These are phyloP conservation scores for Hydrotaea cyrtoneurina DNA, from an alignment of 2,888 invertebrate species.

Conservation along the genomic window DNA sequence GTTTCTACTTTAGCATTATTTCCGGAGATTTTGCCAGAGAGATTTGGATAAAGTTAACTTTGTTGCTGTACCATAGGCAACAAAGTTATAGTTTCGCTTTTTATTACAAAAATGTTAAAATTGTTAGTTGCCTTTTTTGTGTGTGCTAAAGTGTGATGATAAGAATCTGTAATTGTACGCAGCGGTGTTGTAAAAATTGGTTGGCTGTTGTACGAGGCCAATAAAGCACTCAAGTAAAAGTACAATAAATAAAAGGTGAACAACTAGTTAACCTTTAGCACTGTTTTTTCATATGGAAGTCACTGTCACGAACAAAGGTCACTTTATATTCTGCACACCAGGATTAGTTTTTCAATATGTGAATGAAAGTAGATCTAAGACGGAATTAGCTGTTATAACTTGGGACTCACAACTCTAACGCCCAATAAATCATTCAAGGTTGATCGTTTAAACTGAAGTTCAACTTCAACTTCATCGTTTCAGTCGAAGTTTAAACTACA, in stretches of 20 bases:
- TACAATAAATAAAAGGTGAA: not conserved
- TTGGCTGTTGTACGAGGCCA: not conserved
- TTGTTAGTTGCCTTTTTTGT: not conserved
- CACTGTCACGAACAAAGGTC: too few relatives aligned
- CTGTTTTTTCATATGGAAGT: too few relatives aligned
- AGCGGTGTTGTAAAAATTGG: not conserved
- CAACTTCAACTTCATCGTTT: too few relatives aligned
- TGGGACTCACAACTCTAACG: too few relatives aligned
- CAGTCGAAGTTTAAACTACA: too few relatives aligned
- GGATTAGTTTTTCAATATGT: too few relatives aligned
- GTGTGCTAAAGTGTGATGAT: not conserved
- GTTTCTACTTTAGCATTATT: not conserved
- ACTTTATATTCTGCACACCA: too few relatives aligned
- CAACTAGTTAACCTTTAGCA: not conserved
- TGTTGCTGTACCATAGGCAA: constrained; percentile 2
- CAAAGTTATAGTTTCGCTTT: constrained; percentile 3
- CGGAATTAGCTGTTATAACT: too few relatives aligned
- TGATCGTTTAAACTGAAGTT: too few relatives aligned
- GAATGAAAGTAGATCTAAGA: too few relatives aligned
- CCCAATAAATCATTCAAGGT: too few relatives aligned
- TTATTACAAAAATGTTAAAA: constrained; percentile 22
- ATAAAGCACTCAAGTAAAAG: constrained; percentile 13
- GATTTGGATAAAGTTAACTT: not conserved
- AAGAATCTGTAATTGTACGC: constrained; percentile 29
- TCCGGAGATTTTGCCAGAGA: not conserved